Base-by-base conservation (phyloP, 2,797 vertebrate genomes). In the Loris lydekkerianus region DNA sequence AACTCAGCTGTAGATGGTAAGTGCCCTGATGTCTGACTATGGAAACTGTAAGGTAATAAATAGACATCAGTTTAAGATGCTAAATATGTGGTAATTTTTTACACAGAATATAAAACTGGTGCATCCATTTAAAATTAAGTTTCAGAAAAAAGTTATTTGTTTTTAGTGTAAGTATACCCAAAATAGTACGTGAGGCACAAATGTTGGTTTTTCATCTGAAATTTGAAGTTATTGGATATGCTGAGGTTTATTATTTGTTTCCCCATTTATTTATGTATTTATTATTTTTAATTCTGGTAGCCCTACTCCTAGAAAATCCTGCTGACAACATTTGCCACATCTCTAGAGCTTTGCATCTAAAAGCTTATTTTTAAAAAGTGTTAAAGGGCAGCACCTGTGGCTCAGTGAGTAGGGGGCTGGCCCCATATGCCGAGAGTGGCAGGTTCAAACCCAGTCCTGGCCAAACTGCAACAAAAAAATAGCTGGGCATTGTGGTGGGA, bases 331-430 rank as follows among this genome's bases (percentile, higher is more conserved):
- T 56, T 67, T 93, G 46, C 3, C 14, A 37, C 0, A 31, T 91
- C 17, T 40, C 7, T 77, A 65, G 46, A 49, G 81, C 23, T 89
- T 86, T 77, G 7, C 1, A 56, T 56, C 27, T 27, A 60, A 56
- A 69, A 84, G 15, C 10, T 69, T 81, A 88, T 23, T 88, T 84
- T 70, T 21, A 78, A 96, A 77, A 78, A n/a, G 13, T 78, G 23
- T 1, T 78, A 34, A 34, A 34, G 34, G 34, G 34, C 34, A 34
- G 34, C 34, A 34, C 34, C 34, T 34, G 34, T 34, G 34, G 34
- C 34, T 34, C 34, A 34, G 34, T 34, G 34, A 34, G 34, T 34
- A 34, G 34, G 34, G 34, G 2, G 34, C 34, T 34, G 34, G 34
- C 34, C 34, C 34, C 34, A 34, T 34, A 34, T 34, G 34, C 34